These are phyloP conservation scores for Drosophila maculinotata DNA, from an alignment of 2,888 invertebrate species.

Conservation along the genomic window DNA sequence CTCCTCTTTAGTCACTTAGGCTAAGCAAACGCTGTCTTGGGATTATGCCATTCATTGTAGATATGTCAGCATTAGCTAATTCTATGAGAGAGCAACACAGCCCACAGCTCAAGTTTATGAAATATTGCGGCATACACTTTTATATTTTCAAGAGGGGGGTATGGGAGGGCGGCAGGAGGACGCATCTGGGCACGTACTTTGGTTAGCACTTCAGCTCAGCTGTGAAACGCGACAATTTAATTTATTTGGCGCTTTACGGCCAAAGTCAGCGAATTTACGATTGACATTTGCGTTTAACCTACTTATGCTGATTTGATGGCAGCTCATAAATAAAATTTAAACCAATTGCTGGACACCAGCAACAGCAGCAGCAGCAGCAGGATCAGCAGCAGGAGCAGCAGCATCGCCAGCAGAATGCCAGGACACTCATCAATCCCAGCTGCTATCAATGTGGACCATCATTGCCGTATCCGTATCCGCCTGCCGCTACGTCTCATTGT, in stretches of 20 bases:
- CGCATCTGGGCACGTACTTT: conserved; percentile 63
- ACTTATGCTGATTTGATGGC: conserved; percentile 84
- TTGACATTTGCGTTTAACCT: conserved; percentile 84
- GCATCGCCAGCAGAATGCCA: neutral
- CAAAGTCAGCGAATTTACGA: conserved; percentile 79
- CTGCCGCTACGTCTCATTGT: conserved; percentile 1
- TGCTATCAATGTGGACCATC: conserved; percentile 76
- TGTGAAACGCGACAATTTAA: conserved; percentile 76
- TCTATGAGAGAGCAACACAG: conserved; percentile 32
- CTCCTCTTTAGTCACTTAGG: conserved; percentile 38
- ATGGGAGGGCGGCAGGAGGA: conserved; percentile 2
- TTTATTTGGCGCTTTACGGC: conserved; percentile 74
- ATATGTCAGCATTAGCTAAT: conserved; percentile 73
- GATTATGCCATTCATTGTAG: conserved; percentile 65
- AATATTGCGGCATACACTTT: conserved; percentile 65
- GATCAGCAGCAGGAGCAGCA: conserved; percentile 4
- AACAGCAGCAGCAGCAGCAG: neutral
- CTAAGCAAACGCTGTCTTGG: conserved; percentile 63
- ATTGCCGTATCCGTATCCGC: conserved; percentile 22
- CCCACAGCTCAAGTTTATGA: conserved; percentile 59
- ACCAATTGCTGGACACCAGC: conserved; percentile 72
- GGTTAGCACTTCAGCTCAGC: conserved; percentile 79
- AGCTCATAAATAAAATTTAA: conserved; percentile 82
- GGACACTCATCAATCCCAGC: conserved; percentile 72
- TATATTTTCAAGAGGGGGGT: conserved; percentile 5